Conservation (phyloP, 2,888 invertebrate species). For the Teinopalpus imperialis region DNA sequence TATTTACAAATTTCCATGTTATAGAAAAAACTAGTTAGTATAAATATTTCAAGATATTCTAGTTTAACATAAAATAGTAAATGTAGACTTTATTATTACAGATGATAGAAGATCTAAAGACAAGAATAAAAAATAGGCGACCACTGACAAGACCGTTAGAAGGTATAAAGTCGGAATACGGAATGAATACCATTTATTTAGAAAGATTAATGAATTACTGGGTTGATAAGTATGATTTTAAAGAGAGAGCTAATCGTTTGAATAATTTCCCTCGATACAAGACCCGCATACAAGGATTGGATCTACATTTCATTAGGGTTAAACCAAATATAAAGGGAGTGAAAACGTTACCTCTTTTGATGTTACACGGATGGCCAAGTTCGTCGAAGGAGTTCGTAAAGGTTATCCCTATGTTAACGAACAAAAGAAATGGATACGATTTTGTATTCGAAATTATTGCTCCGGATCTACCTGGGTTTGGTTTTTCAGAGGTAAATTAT, state of each 20-base stretch:
- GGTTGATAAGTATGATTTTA: conserved; percentile 86
- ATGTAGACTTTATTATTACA: conserved; percentile 43
- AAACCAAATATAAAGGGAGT: conserved; percentile 70
- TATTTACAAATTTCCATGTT: no score
- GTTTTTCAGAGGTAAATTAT: conserved; percentile 83
- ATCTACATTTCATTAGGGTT: conserved; percentile 88
- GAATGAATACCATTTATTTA: conserved; percentile 88
- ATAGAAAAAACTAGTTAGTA: no score
- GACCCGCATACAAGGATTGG: conserved; percentile 87
- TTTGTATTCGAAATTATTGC: conserved; percentile 87
- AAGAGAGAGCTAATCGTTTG: conserved; percentile 83
- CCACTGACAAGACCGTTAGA: conserved; percentile 83
- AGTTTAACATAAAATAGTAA: no score
- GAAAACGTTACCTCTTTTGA: conserved; percentile 83
- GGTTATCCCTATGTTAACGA: conserved; percentile 85
- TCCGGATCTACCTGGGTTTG: conserved; percentile 87
- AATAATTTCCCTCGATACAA: conserved; percentile 89
- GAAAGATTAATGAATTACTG: conserved; percentile 88
- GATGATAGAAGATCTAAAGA: conserved; percentile 82
- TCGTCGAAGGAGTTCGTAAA: conserved; percentile 91
- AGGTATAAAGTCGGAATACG: conserved; percentile 89
- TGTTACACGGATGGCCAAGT: conserved; percentile 95
- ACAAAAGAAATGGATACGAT: conserved; percentile 73
- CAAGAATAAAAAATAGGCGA: conserved; percentile 77
- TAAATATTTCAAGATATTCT: no score